Conservation (phyloP, 2,113 vertebrate genomes). For the Struthidea cinerea region DNA sequence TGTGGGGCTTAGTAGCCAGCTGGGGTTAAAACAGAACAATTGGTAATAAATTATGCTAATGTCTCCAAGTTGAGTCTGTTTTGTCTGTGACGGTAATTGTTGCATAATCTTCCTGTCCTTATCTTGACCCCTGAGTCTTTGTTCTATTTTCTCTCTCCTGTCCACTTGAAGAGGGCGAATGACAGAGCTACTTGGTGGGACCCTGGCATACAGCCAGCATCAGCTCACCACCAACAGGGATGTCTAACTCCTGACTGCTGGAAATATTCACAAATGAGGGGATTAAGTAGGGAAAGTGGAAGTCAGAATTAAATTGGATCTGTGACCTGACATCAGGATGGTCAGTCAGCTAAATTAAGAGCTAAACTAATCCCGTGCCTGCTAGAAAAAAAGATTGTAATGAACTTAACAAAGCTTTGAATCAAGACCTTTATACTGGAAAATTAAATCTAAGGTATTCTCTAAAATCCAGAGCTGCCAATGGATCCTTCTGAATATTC, state of each 20-base stretch:
- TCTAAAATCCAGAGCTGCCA: neutral
- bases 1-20: neutral
- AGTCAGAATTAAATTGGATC: constrained; percentile 25
- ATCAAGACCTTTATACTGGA: neutral
- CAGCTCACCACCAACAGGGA: neutral
- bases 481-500: neutral
- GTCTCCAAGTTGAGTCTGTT: fast-evolving
- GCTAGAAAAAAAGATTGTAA: neutral
- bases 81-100: neutral
- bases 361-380: neutral
- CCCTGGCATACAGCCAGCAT: neutral
- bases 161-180: neutral
- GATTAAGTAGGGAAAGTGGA: constrained; percentile 5
- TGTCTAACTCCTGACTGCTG: neutral
- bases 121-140: neutral
- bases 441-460: neutral
- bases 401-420: constrained; percentile 9
- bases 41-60: neutral
- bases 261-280: constrained; percentile 3
- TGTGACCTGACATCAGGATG: constrained; percentile 1
- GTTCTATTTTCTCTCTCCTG: neutral
- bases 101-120: neutral
- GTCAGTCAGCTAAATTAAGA: constrained; percentile 10
- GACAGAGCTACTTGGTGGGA: neutral
- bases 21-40: neutral